Evolutionary conservation across 2,797 vertebrate genomes (phyloP), one percentile per base, ranked within the genome.

Genomic region (Ispidina lecontei): DNA sequence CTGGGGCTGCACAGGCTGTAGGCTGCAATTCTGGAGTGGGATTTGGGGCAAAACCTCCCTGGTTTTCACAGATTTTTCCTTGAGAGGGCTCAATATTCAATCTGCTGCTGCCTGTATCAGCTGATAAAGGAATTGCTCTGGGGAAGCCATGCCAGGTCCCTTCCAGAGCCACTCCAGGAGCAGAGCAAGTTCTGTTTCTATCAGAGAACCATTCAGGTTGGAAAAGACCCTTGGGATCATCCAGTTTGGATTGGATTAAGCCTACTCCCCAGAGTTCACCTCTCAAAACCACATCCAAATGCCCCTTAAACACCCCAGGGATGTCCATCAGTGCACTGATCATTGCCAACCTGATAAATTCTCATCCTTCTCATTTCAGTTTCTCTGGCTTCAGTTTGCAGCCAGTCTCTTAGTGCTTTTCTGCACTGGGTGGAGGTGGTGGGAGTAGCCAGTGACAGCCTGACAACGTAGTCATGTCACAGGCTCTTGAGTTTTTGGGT

Each of bases 71-170:
- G 55, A 13, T 39, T 39, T 39, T 64, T 52, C 44, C 59, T 71
- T 23, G 4, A 33, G 8, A 70, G 54, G 14, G 43, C 59, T 77
- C 0, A 1, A 8, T 54, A 31, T 56, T 87, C 43, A 33, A 26
- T 58, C 51, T 16, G n/a, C 84, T 75, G 68, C 72, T 82, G 68
- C 80, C 22, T 86, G 90, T 91, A 90, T 85, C 80, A 92, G 69
- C 89, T 67, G 82, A 20, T 71, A 60, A 76, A 91, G 76, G 85
- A 85, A 67, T 74, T 68, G 46, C 58, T 79, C 2, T n/a, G 21
- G 37, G 33, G 8, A 68, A 84, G 54, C 73, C 64, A 15, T 18
- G 23, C 76, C 60, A 68, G 21, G 21, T 44, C 58, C 35, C 31
- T 90, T 78, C 63, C 67, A 74, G 58, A 89, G 56, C 29, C 9